Percentiles rank a stretch among this genome's conserved stretches.
phyloP scores from a whole-genome alignment of 2,113 vertebrate species.

The Lepisosteus osseus region DNA sequence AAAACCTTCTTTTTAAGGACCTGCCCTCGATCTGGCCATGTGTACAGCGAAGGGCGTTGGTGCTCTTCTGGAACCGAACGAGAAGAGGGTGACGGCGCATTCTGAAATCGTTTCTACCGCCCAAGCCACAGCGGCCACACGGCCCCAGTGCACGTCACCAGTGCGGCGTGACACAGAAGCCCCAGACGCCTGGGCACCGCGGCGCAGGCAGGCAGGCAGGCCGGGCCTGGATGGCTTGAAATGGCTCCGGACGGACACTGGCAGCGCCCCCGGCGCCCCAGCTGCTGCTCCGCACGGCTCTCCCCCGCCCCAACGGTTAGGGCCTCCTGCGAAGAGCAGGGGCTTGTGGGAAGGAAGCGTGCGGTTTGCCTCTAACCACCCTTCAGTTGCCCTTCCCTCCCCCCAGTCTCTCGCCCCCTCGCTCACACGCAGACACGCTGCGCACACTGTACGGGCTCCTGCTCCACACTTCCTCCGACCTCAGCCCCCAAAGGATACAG shows the following conservation, averaged over 20 bases:
- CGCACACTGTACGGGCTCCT: neutral
- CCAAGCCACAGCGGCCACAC: too few species aligned
- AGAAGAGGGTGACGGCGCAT: too few species aligned
- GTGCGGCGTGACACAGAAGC: too few species aligned
- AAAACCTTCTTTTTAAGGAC: too few species aligned
- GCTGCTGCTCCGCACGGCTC: neutral
- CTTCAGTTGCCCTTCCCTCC: slow-evolving; percentile 16
- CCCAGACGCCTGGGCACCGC: neutral
- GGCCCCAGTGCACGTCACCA: too few species aligned
- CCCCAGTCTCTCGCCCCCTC: neutral
- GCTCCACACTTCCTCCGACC: neutral
- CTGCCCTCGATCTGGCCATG: too few species aligned
- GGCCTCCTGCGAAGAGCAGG: slow-evolving; percentile 2
- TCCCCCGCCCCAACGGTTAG: slow-evolving; percentile 9
- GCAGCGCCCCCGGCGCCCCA: neutral
- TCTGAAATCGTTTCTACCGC: too few species aligned
- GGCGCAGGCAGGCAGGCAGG: neutral
- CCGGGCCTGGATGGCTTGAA: too few species aligned
- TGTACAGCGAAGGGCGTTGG: too few species aligned
- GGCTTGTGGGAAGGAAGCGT: slow-evolving; percentile 14
- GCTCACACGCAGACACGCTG: neutral
- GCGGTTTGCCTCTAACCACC: slow-evolving; percentile 21
- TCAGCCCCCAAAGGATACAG: slow-evolving; percentile 8
- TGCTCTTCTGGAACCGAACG: too few species aligned
- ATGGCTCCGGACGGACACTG: neutral